phyloP scores from a whole-genome alignment of 2,113 vertebrate species.

The Puntigrus tetrazona region DNA sequence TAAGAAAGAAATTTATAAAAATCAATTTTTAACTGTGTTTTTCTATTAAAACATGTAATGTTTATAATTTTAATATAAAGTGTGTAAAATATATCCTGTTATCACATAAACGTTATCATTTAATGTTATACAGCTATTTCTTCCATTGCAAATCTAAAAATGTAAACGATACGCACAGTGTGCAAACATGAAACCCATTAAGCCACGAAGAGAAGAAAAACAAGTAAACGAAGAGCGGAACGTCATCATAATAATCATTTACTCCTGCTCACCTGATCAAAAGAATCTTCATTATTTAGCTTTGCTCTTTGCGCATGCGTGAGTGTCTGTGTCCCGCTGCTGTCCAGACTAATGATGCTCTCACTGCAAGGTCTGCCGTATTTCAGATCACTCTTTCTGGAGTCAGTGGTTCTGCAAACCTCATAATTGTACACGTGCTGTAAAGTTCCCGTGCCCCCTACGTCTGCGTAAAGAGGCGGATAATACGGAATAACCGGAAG shows the following conservation, averaged over 20 bases:
- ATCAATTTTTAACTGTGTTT: too few relatives aligned
- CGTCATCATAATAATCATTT: accelerated
- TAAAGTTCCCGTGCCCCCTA: too few relatives aligned
- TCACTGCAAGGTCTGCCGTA: too few relatives aligned
- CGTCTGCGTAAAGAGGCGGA: too few relatives aligned
- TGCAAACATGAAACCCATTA: background rate
- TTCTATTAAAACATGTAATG: background rate
- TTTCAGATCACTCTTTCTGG: too few relatives aligned
- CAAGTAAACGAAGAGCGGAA: background rate
- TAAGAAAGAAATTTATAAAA: too few relatives aligned
- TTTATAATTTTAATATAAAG: background rate
- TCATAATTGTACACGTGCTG: too few relatives aligned
- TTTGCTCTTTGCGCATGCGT: too few relatives aligned
- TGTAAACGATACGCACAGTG: background rate
- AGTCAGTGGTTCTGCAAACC: too few relatives aligned
- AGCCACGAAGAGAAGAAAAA: background rate
- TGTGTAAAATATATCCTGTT: background rate
- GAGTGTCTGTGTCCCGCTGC: too few relatives aligned
- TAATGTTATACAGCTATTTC: background rate
- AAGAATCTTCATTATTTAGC: constrained; percentile 41
- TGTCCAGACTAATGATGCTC: too few relatives aligned
- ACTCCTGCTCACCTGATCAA: constrained; percentile 1
- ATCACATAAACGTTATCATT: background rate
- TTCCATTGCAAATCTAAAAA: background rate
- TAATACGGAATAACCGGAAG: too few relatives aligned